Conservation (phyloP, 2,113 vertebrate genomes). For the Ornithorhynchus anatinus region DNA sequence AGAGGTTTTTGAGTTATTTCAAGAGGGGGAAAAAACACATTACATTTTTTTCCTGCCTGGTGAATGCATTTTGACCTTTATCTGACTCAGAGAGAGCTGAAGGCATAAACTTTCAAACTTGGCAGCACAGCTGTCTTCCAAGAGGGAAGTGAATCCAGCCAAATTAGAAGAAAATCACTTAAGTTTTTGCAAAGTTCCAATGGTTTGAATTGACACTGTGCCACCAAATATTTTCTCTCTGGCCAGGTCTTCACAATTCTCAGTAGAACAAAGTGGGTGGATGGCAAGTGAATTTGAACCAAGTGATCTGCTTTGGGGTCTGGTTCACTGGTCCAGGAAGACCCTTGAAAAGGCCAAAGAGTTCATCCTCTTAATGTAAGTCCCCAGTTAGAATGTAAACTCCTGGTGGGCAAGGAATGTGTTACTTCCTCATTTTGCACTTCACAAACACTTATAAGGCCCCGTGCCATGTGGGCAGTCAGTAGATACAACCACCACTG, state of each 20-base stretch:
- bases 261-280: neutral
- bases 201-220: neutral
- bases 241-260: neutral
- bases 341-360: neutral
- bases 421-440: too few relatives aligned
- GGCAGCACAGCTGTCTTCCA: neutral
- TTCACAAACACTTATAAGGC: too few relatives aligned
- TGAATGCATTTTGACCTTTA: neutral
- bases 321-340: neutral
- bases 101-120: neutral
- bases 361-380: too few relatives aligned
- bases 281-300: neutral
- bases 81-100: neutral
- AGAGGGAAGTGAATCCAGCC: neutral
- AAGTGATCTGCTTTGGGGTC: neutral
- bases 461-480: too few relatives aligned
- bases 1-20: neutral
- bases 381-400: too few relatives aligned
- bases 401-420: too few relatives aligned
- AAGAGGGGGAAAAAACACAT: neutral
- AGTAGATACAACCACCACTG: too few relatives aligned
- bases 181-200: neutral
- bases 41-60: neutral
- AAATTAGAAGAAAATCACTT: conserved; percentile 24
- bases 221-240: neutral